Base-by-base conservation (phyloP, 2,113 vertebrate species). In the Silurus glanis region DNA sequence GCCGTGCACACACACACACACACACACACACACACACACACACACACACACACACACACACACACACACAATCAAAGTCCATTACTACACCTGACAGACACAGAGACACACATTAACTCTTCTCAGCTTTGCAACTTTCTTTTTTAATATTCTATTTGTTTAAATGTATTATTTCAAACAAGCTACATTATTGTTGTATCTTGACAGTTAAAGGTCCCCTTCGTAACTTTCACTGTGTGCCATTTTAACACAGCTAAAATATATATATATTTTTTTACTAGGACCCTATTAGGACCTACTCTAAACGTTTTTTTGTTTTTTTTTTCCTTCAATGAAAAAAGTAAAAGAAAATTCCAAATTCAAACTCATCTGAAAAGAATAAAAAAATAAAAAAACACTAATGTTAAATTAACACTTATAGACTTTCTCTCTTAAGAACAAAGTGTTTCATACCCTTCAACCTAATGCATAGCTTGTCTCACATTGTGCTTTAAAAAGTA, bases 1-100 rank as follows among this genome's bases (percentile, higher is more conserved):
- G 89, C 61, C 17, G 88, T 78, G 71, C 13, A 58, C 49, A 53
- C 45, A 76, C 23, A 25, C 47, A 51, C 19, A 49, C 16, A 21
- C n/a, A 28, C 67, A 37, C 37, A 37, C 6, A 71, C 59, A 61
- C 59, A 61, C 59, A 61, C 61, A n/a, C 14, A 17, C 66, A 69
- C 66, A 72, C 67, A 49, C 6, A 21, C n/a, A 28, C 67, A 37
- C 37, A 37, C 6, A 71, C 59, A 61, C 59, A 61, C 59, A 61
- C 61, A n/a, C 14, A 17, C 66, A 69, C 66, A 72, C 67, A 45
- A 9, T 14, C 9, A 66, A 37, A 37, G 37, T 37, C 37, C 37
- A 37, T 37, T 37, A 66, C n/a, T 66, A 66, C 4, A 66, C 12
- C 16, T 19, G 37, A 5, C 37, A 19, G 23, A 47, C 69, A 21